phyloP scores from a whole-genome alignment of 2,113 vertebrate genomes.

The Salvelinus fontinalis region DNA sequence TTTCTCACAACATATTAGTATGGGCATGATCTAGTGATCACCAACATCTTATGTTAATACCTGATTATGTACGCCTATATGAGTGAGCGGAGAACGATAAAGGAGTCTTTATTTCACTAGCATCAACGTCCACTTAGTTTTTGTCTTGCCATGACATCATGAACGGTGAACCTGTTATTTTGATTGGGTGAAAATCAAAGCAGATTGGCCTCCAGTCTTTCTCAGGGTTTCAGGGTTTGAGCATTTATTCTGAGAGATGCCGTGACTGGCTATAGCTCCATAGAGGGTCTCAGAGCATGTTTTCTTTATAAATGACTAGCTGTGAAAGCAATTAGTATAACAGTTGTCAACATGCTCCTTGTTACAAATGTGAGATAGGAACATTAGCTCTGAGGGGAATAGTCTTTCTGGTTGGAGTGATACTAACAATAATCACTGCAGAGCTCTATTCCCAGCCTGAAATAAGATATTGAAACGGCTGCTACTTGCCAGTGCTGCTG shows the following conservation, averaged over 20 bases:
- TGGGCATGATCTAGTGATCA: too few relatives aligned
- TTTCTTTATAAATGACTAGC: conserved; percentile 70
- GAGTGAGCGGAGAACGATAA: too few relatives aligned
- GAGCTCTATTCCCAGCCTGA: conserved; percentile 59
- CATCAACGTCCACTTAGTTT: too few relatives aligned
- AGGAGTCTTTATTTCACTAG: too few relatives aligned
- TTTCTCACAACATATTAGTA: too few relatives aligned
- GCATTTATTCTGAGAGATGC: conserved; percentile 10
- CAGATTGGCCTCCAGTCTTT: background rate
- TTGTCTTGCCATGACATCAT: too few relatives aligned
- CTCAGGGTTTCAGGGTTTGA: background rate
- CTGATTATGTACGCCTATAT: too few relatives aligned
- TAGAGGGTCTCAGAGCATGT: conserved; percentile 54
- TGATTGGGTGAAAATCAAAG: too few relatives aligned
- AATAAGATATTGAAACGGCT: conserved; percentile 52
- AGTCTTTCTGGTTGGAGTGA: conserved; percentile 67
- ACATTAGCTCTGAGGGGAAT: conserved; percentile 69
- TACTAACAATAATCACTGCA: conserved; percentile 68
- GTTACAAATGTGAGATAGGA: conserved; percentile 59
- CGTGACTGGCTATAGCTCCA: conserved; percentile 23
- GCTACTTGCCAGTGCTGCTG: conserved; percentile 4
- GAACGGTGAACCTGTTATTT: too few relatives aligned
- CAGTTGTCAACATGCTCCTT: conserved; percentile 71
- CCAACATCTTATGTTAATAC: too few relatives aligned
- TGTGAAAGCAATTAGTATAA: conserved; percentile 77